These are phyloP conservation scores for Apocheima hispidaria DNA, from an alignment of 2,888 invertebrate species.

Conservation along the genomic window DNA sequence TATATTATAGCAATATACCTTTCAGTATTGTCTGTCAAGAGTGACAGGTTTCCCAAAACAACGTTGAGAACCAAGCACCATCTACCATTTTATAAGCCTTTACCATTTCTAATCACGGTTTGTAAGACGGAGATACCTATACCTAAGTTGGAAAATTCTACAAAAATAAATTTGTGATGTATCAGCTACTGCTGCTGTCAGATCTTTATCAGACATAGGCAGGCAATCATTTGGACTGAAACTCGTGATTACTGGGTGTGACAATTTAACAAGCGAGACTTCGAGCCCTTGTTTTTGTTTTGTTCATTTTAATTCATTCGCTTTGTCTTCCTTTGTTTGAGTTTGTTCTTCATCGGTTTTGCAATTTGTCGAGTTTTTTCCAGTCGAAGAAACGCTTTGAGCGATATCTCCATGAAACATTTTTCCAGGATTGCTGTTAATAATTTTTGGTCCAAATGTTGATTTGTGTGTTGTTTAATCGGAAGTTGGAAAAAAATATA, in stretches of 20 bases:
- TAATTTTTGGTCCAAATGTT: not conserved
- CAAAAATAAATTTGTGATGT: too few species aligned
- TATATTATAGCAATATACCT: too few species aligned
- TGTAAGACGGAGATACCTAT: too few species aligned
- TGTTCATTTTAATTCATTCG: constrained; percentile 40
- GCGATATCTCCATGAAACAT: constrained; percentile 7
- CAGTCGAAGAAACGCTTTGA: constrained; percentile 23
- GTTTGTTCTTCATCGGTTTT: constrained; percentile 39
- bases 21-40: too few species aligned
- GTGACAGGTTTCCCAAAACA: too few species aligned
- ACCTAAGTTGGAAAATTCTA: too few species aligned
- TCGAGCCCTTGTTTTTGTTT: constrained; percentile 51
- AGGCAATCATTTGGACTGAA: constrained; percentile 8
- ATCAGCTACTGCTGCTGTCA: too few species aligned
- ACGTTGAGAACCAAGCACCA: too few species aligned
- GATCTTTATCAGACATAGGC: not conserved
- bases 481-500: not conserved
- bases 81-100: too few species aligned
- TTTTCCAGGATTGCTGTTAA: not conserved
- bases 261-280: constrained; percentile 32
- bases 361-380: constrained; percentile 32
- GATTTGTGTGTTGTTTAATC: not conserved
- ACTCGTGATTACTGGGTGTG: constrained; percentile 33
- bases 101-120: too few species aligned
- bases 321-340: constrained; percentile 37